These are phyloP conservation scores for Brachymystax lenok DNA, from an alignment of 2,797 vertebrate species.

Conservation along the genomic window DNA sequence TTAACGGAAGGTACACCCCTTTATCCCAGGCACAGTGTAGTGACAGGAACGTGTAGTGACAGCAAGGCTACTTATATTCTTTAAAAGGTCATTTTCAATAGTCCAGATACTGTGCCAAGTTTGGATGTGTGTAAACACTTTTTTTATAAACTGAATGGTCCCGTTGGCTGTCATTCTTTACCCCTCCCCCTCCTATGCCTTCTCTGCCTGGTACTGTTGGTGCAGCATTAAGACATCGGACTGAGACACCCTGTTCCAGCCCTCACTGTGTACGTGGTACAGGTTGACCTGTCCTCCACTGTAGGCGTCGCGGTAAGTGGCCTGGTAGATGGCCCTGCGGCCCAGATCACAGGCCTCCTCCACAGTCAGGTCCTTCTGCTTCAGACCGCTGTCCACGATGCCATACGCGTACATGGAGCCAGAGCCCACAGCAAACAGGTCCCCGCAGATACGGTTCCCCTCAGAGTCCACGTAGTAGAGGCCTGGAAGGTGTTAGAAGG, in stretches of 20 bases:
- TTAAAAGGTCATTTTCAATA: conserved; percentile 1
- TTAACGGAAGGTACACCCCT: neutral
- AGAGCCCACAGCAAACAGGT: conserved; percentile 86
- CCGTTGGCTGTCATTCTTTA: neutral
- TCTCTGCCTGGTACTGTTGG: conserved; percentile 70
- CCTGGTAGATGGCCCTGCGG: conserved; percentile 89
- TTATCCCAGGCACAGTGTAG: neutral
- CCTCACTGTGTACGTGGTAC: conserved; percentile 85
- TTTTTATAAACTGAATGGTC: neutral
- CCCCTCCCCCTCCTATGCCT: too few species aligned
- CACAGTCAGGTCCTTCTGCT: conserved; percentile 74
- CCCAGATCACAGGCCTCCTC: conserved; percentile 87
- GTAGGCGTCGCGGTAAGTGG: conserved; percentile 90
- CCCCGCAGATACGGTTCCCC: conserved; percentile 86
- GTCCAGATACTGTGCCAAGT: neutral
- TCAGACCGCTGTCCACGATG: conserved; percentile 84
- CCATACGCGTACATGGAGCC: conserved; percentile 92
- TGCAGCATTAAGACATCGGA: conserved; percentile 84
- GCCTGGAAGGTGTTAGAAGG: conserved; percentile 64
- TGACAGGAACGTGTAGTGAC: neutral
- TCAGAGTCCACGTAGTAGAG: conserved; percentile 92
- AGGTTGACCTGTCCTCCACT: conserved; percentile 89
- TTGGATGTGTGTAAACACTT: neutral
- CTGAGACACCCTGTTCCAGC: conserved; percentile 86
- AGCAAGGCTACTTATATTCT: neutral